A percentile compares a stretch with the other conserved stretches of the same genome.
phyloP scores from a whole-genome alignment of 2,888 invertebrate species.

The Mythimna ferrago region DNA sequence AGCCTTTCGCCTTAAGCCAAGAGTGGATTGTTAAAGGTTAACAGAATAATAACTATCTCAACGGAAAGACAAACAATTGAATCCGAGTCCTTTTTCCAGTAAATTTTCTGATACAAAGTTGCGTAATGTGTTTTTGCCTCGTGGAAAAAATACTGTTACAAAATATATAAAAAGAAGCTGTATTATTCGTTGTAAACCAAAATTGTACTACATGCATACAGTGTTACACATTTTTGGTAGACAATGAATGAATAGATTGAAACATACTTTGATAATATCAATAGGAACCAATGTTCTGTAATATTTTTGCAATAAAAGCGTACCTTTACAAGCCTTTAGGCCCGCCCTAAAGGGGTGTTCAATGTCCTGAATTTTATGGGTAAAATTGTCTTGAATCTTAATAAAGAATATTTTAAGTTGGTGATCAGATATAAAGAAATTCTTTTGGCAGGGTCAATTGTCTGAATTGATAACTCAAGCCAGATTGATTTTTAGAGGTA shows the following conservation, averaged over 20 bases:
- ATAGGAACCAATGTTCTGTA: too few species aligned
- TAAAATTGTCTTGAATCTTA: neutral
- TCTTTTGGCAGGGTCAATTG: neutral
- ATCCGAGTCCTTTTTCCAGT: neutral
- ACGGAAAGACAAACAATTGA: conserved; percentile 9
- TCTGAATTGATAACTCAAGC: too few species aligned
- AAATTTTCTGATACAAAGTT: neutral
- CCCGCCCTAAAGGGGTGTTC: neutral
- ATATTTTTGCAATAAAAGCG: neutral
- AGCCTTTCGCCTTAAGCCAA: conserved; percentile 3
- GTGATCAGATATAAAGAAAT: too few species aligned
- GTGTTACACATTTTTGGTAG: too few species aligned
- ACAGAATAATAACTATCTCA: neutral
- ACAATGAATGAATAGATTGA: too few species aligned
- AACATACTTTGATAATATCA: too few species aligned
- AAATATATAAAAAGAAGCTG: neutral
- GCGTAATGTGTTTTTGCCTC: neutral
- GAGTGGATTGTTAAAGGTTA: conserved; percentile 12
- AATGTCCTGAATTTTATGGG: neutral
- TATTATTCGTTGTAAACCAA: neutral
- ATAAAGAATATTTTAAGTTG: too few species aligned
- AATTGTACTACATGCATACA: neutral
- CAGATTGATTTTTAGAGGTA: too few species aligned
- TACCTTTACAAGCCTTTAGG: neutral
- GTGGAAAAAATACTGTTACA: neutral